Base-by-base conservation (phyloP, 2,888 invertebrate species). In the Drosophila histrio region DNA sequence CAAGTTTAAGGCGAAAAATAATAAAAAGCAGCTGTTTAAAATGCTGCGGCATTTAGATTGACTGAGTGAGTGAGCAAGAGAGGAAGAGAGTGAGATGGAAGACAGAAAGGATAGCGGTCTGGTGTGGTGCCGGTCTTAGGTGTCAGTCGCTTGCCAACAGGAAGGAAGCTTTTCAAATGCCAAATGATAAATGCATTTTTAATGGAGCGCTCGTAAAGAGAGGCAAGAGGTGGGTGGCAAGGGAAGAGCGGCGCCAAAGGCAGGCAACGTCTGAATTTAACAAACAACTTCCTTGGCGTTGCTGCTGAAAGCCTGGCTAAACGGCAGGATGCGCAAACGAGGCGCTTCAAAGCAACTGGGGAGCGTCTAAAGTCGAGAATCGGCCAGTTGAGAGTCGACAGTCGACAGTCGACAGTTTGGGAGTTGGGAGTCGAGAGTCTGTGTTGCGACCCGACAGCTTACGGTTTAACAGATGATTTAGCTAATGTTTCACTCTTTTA, bases 131-230 rank as follows among this genome's bases (percentile, higher is more conserved):
- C 22, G 28, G 72, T 60, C 73, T 71, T 62, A 79, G 73, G 78
- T 79, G 77, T 77, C 80, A 73, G 78, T 61, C 60, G 80, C 60
- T 68, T 78, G 73, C 73, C 79, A 71, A 76, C 78, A 75, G 87
- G 84, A 84, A 81, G 87, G 84, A 87, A 82, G 87, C 82, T 84
- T 81, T 82, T 87, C 79, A 82, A 82, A 82, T 81, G 81, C 87
- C 82, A 82, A 87, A 82, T 82, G 82, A 82, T 82, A 82, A 82
- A 82, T 82, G 82, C 82, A 87, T 82, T 82, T 82, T 82, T 82
- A 82, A 82, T 82, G 82, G 87, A 87, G 76, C 71, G 57, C 38
- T 53, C 57, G 50, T 72, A 60, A 60, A 60, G 66, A 8, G 19
- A 22, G 36, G 26, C 22, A 17, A 13, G 49, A 11, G 9, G 19